phyloP scores from a whole-genome alignment of 2,888 invertebrate genomes.

The Archips xylosteana region DNA sequence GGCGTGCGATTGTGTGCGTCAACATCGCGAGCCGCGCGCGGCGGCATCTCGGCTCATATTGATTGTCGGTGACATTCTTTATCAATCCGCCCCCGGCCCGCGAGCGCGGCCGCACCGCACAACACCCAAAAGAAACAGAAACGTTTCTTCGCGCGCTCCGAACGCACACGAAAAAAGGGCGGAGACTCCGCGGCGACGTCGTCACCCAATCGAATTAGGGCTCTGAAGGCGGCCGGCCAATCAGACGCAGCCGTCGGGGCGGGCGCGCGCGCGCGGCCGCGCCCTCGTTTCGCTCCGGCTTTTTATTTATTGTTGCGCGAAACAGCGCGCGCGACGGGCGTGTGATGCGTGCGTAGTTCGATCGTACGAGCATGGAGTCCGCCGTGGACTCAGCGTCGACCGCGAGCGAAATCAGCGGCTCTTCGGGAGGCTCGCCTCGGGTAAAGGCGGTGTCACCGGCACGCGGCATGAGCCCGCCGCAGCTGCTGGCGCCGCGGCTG shows the following conservation, averaged over 20 bases:
- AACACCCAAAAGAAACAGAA: slow-evolving; percentile 85
- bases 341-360: slow-evolving; percentile 82
- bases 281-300: slow-evolving; percentile 84
- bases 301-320: slow-evolving; percentile 91
- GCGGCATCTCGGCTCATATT: slow-evolving; percentile 83
- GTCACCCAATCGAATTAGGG: slow-evolving; percentile 69
- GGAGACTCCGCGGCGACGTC: slow-evolving; percentile 73
- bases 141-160: slow-evolving; percentile 85
- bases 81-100: slow-evolving; percentile 84
- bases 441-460: slow-evolving; percentile 81
- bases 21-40: slow-evolving; percentile 48
- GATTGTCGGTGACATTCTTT: slow-evolving; percentile 88
- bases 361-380: slow-evolving; percentile 80
- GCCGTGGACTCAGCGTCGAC: slow-evolving; percentile 86
- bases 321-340: slow-evolving; percentile 88
- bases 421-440: slow-evolving; percentile 82
- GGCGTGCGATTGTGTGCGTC: slow-evolving; percentile 33
- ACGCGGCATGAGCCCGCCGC: slow-evolving; percentile 78
- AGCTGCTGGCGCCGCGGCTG: slow-evolving; percentile 91
- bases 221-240: slow-evolving; percentile 72
- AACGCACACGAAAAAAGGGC: slow-evolving; percentile 83
- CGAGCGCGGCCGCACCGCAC: slow-evolving; percentile 78
- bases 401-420: slow-evolving; percentile 83
- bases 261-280: slow-evolving; percentile 83
- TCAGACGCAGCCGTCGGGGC: slow-evolving; percentile 70